Conservation (phyloP, 2,113 vertebrate genomes). For the Neodontobutis hainanensis region DNA sequence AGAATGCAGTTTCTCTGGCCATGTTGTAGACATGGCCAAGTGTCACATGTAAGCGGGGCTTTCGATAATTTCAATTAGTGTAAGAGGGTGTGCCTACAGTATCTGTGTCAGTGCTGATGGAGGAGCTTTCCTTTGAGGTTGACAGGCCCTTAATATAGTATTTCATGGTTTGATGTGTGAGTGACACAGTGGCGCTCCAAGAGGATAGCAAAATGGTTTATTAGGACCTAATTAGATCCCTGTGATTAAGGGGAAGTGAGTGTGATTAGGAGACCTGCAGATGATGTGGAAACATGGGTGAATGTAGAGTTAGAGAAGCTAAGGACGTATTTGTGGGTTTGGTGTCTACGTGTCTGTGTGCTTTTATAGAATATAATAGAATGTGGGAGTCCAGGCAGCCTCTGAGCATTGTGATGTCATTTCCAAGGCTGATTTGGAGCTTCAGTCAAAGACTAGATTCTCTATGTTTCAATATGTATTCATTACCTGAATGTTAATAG, state of each 20-base stretch:
- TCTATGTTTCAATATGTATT: background rate
- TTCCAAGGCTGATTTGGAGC: conserved; percentile 27
- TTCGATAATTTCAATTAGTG: conserved; percentile 79
- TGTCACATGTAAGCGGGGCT: conserved; percentile 70
- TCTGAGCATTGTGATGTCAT: conserved; percentile 41
- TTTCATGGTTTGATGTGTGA: conserved; percentile 80
- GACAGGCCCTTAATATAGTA: conserved; percentile 76
- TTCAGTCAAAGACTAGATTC: conserved; percentile 23
- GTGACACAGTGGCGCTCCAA: conserved; percentile 73
- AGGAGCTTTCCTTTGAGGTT: conserved; percentile 71
- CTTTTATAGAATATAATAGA: conserved; percentile 36
- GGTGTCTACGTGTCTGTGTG: conserved; percentile 14
- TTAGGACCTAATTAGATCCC: conserved; percentile 82
- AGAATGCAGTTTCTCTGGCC: conserved; percentile 59
- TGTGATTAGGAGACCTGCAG: conserved; percentile 80
- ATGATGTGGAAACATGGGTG: conserved; percentile 77
- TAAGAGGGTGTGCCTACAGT: conserved; percentile 73
- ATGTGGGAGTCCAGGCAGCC: conserved; percentile 17
- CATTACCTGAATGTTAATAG: background rate
- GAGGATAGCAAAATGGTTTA: conserved; percentile 80
- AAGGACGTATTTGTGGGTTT: conserved; percentile 43
- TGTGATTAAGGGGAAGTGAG: conserved; percentile 83
- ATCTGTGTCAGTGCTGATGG: conserved; percentile 68
- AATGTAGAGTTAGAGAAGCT: conserved; percentile 76
- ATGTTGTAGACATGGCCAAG: conserved; percentile 65